Evolutionary conservation across 2,888 invertebrate genomes (phyloP), one percentile per base, ranked within the genome.

Genomic region (Pyralis farinalis): DNA sequence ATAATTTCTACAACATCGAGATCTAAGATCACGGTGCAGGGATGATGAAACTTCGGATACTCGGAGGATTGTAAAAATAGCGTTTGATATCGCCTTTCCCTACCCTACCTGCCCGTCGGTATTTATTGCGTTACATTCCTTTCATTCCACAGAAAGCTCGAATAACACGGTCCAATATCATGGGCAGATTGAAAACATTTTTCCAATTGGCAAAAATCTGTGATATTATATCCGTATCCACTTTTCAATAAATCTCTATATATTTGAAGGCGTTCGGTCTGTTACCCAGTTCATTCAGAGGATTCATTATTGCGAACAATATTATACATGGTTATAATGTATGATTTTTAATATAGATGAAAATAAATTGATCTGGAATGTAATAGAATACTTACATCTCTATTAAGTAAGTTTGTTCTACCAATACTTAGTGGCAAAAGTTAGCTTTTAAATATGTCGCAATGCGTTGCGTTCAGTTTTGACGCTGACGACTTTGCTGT

Each of bases 81-180:
- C 48, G 48, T 46, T 53, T 53, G 48, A 50, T 48, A 47, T 51
- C 51, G 38, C 56, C 54, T 46, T 43, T 46, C 58, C 52, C 41
- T 49, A 47, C 52, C 49, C 57, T 54, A 47, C 51, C 51, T 52
- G 49, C 45, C 52, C 54, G 49, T 52, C 55, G 49, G 49, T 51
- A 54, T 58, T 58, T 59, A 55, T 59, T 62, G 44, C 58, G 48
- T 45, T 47, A 58, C 53, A 58, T 58, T 58, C 57, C 56, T 32
- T 40, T 32, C 53, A 65, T 66, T 70, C 62, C 63, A 55, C 54
- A 60, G 57, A 56, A 66, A 57, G 49, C 54, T 58, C 58, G 62
- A 65, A 65, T 67, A 69, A 63, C 56, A 58, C 59, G 54, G 57
- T 58, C 66, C 63, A 67, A 71, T 72, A 71, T 63, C 59, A 59